A percentile compares a stretch with the other conserved stretches of the same genome.
Evolutionary conservation across 2,888 invertebrate genomes (phyloP).

Genomic region (Chrysina gloriosa): DNA sequence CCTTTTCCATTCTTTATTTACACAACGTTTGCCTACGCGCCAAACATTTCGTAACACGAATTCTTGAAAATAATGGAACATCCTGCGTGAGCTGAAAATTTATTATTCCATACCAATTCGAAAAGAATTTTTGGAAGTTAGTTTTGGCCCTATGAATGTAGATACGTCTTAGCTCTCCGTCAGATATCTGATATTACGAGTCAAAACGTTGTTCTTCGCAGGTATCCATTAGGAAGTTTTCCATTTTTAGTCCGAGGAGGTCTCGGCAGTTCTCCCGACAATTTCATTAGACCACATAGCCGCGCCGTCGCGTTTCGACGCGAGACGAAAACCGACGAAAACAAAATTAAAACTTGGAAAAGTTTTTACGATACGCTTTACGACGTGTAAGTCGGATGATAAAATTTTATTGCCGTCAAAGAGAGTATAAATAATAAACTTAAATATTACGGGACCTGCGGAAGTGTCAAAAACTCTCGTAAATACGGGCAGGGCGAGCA

Average conservation of each 20-base stretch:
- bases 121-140: too few species aligned
- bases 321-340: slow-evolving; percentile 8
- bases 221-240: slow-evolving; percentile 8
- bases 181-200: too few species aligned
- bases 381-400: slow-evolving; percentile 36
- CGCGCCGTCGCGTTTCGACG: neutral
- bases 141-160: too few species aligned
- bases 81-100: too few species aligned
- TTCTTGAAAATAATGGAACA: too few species aligned
- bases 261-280: neutral
- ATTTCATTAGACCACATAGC: slow-evolving; percentile 32
- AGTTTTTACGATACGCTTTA: slow-evolving; percentile 35
- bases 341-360: slow-evolving; percentile 31
- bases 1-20: too few species aligned
- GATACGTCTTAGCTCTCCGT: too few species aligned
- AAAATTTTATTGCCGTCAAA: slow-evolving; percentile 37
- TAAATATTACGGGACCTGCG: slow-evolving; percentile 36
- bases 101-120: too few species aligned
- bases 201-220: too few species aligned
- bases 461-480: slow-evolving; percentile 43
- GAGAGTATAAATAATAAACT: slow-evolving; percentile 42
- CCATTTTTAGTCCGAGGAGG: slow-evolving; percentile 21
- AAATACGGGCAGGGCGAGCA: slow-evolving; percentile 32
- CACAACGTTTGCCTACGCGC: too few species aligned
- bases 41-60: too few species aligned